These are phyloP conservation scores for Seira ritae DNA, from an alignment of 2,888 invertebrate genomes.

Conservation along the genomic window DNA sequence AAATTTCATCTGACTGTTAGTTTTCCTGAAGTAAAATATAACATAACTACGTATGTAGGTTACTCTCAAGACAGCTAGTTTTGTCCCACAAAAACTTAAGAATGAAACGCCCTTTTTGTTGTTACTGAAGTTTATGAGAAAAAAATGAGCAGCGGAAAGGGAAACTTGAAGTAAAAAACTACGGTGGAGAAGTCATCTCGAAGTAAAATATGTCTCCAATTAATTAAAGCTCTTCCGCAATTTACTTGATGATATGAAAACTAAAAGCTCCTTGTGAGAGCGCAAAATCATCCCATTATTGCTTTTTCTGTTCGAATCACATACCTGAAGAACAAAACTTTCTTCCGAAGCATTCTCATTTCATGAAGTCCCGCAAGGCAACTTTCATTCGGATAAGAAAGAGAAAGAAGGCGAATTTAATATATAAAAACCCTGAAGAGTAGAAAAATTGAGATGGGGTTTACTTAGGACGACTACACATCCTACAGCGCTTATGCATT, in stretches of 20 bases:
- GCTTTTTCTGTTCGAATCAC: conserved; percentile 2
- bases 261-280: conserved; percentile 72
- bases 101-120: neutral
- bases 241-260: conserved; percentile 71
- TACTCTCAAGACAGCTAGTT: neutral
- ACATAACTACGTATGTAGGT: too few relatives aligned
- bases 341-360: neutral
- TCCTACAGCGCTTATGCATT: too few relatives aligned
- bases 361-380: neutral
- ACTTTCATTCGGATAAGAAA: conserved; percentile 2
- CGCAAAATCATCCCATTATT: conserved; percentile 57
- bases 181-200: conserved; percentile 14
- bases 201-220: conserved; percentile 73
- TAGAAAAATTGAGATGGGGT: too few relatives aligned
- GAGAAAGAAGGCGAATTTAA: too few relatives aligned
- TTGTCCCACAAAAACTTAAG: neutral
- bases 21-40: too few relatives aligned
- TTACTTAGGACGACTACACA: too few relatives aligned
- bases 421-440: too few relatives aligned
- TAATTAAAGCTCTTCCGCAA: conserved; percentile 73
- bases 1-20: too few relatives aligned
- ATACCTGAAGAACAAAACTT: neutral
- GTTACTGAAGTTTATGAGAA: neutral
- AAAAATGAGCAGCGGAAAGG: neutral
- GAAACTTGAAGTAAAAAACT: neutral